Base-by-base conservation (phyloP, 2,888 invertebrate species). In the Troilus luridus region DNA sequence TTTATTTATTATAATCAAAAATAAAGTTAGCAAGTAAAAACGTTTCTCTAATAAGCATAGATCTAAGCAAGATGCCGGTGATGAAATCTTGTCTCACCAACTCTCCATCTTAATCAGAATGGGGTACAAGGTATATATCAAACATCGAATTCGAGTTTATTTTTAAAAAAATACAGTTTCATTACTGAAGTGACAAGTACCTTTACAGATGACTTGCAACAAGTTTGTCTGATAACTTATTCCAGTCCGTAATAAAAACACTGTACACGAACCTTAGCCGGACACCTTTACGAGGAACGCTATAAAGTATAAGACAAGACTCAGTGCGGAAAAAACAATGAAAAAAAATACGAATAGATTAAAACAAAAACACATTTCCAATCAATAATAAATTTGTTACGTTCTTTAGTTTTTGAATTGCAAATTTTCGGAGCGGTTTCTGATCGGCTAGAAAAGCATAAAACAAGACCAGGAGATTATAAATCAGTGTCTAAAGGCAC, bases 301-400 rank as follows among this genome's bases (percentile, higher is more conserved):
- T 77, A 27, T 77, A 41, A 77, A 41, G 27, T 41, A 12, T 17
- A 19, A 19, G 72, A 77, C 72, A 77, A 41, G 72, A 77, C 17
- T 41, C 27, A 19, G 12, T 67, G 67, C 24, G 67, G 24, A 27
- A 5, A 62, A 5, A 7, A 62, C 0, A 21, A 62, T 21, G 21
- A 21, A 62, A 62, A 62, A 62, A 62, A 19, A 19, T 5, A 21
- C 6, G 8, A 62, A 0, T 21, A 8, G 21, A 62, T 21, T 21
- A 62, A 62, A 62, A 24, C 8, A 64, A n/a, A 64, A n/a, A 64
- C n/a, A n/a, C 41, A 41, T 77, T 77, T 27, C 72, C 56, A n/a
- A 56, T 85, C 85, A n/a, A 85, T 58, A 54, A 81, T 81, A 85
- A 85, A 85, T 58, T 85, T 58, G n/a, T 56, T 85, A 17, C 8